Evolutionary conservation across 2,888 invertebrate genomes (phyloP), one percentile per base, ranked within the genome.

Genomic region (Blastobasis lacticolella): DNA sequence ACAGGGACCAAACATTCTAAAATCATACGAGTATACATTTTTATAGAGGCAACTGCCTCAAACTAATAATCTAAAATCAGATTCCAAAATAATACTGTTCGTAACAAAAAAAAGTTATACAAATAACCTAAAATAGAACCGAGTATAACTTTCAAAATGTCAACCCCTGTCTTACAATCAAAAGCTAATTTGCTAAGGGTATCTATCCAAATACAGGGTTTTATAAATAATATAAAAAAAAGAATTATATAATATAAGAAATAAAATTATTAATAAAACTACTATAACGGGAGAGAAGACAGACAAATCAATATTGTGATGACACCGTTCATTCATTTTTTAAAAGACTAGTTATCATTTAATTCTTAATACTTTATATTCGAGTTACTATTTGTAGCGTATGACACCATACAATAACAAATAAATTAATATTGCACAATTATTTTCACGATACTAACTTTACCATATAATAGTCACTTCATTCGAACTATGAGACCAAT

Each of bases 171-270:
- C 74, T 73, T 71, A 70, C 54, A 59, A 7, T 10, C 9, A 65
- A 66, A 67, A 64, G 74, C 85, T 87, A 87, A 78, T 70, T 78
- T 71, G 84, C 87, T 87, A 87, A 81, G 81, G 87, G 86, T 67
- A 23, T 73, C 78, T 84, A 85, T 78, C 71, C 61, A 23, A 66
- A 69, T 82, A 80, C 87, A 87, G 87, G 87, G 87, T 74, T 73
- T 84, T 72, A 37, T 69, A 71, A 67, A 48, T 52, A 66, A 51
- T 60, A 53, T 44, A 65, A 49, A 56, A 62, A 64, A n/a, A 54
- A 54, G 36, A 1, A 42, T 42, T 8, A 42, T 23, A 23, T 23
- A 53, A 62, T 58, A 55, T 54, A 57, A 62, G 36, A 38, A 9
- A 10, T 0, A 60, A 69, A 56, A 10, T 42, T 1, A 42, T n/a